phyloP scores from a whole-genome alignment of 2,888 invertebrate genomes.

The Ophion ventricosus region DNA sequence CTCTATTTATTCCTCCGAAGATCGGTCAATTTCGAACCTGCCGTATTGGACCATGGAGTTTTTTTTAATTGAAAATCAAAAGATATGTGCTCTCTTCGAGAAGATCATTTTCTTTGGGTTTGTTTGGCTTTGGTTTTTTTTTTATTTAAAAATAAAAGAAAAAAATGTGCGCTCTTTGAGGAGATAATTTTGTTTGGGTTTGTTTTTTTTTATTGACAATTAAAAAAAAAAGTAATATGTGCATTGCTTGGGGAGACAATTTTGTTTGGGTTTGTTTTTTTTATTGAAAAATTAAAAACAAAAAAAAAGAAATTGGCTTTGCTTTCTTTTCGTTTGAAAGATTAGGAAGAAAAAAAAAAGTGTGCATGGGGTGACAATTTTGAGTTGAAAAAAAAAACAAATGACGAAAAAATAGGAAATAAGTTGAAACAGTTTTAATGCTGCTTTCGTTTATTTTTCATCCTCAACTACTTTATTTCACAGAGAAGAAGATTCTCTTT shows the following conservation, averaged over 20 bases:
- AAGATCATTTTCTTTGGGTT: neutral
- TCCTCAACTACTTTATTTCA: slow-evolving; percentile 51
- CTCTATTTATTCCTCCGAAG: neutral
- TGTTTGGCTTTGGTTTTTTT: neutral
- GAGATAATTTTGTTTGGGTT: too few species aligned
- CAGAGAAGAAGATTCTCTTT: slow-evolving; percentile 25
- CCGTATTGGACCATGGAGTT: neutral
- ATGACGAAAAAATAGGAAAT: neutral
- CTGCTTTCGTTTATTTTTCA: slow-evolving; percentile 33
- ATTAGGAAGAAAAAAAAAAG: too few species aligned
- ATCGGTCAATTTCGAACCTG: neutral
- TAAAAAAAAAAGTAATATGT: too few species aligned
- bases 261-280: too few species aligned
- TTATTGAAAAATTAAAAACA: too few species aligned
- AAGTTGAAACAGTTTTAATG: neutral
- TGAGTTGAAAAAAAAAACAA: neutral
- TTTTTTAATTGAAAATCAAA: neutral
- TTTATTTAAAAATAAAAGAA: too few species aligned
- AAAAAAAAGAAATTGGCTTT: too few species aligned
- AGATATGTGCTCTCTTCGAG: neutral
- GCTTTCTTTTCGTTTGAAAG: too few species aligned
- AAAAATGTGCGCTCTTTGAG: too few species aligned
- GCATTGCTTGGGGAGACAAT: too few species aligned
- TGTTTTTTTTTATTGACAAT: too few species aligned
- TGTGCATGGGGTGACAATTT: neutral